Percentiles rank a stretch among this genome's conserved stretches.
Evolutionary conservation across 2,888 invertebrate genomes (phyloP).

Genomic region (Hirtodrosophila alboralis): DNA sequence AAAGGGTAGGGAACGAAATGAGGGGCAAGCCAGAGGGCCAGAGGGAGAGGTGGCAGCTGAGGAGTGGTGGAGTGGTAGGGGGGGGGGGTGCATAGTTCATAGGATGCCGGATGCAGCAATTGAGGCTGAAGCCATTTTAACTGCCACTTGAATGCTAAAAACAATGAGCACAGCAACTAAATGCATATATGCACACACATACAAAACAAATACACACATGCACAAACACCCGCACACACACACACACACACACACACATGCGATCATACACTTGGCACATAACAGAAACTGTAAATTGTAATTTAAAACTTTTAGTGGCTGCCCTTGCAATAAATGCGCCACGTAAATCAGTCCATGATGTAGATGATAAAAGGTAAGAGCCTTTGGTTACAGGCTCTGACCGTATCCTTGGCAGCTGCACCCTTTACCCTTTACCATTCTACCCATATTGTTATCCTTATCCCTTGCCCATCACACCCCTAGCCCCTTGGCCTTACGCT

Average conservation of each 20-base stretch:
- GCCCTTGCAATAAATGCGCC: conserved; percentile 69
- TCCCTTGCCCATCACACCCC: neutral
- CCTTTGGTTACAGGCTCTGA: conserved; percentile 11
- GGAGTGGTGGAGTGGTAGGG: neutral
- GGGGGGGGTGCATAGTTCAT: conserved; percentile 3
- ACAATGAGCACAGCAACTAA: conserved; percentile 54
- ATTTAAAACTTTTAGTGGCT: conserved; percentile 75
- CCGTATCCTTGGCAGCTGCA: neutral
- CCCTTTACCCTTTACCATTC: neutral
- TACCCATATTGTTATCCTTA: no score
- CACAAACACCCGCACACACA: neutral
- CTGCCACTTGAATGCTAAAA: conserved; percentile 75
- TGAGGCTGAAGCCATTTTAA: conserved; percentile 78
- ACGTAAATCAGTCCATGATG: conserved; percentile 60
- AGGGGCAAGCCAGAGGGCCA: no score
- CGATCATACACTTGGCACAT: conserved; percentile 3
- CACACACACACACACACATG: conserved; percentile 2
- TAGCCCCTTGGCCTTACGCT: conserved; percentile 11
- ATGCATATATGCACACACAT: conserved; percentile 18
- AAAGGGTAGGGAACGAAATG: neutral
- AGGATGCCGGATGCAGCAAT: conserved; percentile 68
- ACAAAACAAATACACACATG: conserved; percentile 4
- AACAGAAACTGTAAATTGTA: conserved; percentile 70
- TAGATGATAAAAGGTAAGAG: conserved; percentile 51
- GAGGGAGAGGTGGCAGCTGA: no score